Conservation (phyloP, 2,113 vertebrate species). For the Myotis brandtii region DNA sequence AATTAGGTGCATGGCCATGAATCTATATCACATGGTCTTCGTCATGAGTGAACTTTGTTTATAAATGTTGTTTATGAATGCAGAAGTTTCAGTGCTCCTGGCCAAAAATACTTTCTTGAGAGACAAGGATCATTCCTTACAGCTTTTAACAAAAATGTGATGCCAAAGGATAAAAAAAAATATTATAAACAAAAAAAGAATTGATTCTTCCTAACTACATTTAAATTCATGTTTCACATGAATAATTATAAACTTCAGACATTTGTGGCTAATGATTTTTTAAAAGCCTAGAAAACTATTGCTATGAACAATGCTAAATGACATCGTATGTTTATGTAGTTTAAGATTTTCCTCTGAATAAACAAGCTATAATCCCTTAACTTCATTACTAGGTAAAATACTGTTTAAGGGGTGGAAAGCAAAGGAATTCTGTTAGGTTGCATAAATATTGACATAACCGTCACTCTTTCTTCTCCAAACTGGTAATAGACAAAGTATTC, state of each 20-base stretch:
- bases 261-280: background rate
- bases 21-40: slow-evolving; percentile 56
- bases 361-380: slow-evolving; percentile 65
- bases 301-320: slow-evolving; percentile 38
- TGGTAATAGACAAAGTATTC: slow-evolving; percentile 38
- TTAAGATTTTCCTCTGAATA: slow-evolving; percentile 65
- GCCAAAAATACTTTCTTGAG: slow-evolving; percentile 73
- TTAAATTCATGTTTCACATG: slow-evolving; percentile 33
- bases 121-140: slow-evolving; percentile 52
- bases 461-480: slow-evolving; percentile 44
- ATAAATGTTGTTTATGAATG: slow-evolving; percentile 76
- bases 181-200: background rate
- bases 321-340: slow-evolving; percentile 57
- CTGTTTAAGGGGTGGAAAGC: slow-evolving; percentile 55
- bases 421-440: slow-evolving; percentile 60
- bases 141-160: slow-evolving; percentile 48
- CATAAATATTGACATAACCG: slow-evolving; percentile 71
- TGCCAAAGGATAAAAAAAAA: background rate
- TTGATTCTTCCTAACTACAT: background rate
- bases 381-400: slow-evolving; percentile 76
- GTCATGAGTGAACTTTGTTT: slow-evolving; percentile 79
- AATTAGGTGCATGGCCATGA: slow-evolving; percentile 36
- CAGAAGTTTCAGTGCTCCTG: slow-evolving; percentile 58
- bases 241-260: slow-evolving; percentile 35
- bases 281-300: slow-evolving; percentile 41